Base-by-base conservation (phyloP, 2,888 invertebrate genomes). In the Cyclophora albipunctata region DNA sequence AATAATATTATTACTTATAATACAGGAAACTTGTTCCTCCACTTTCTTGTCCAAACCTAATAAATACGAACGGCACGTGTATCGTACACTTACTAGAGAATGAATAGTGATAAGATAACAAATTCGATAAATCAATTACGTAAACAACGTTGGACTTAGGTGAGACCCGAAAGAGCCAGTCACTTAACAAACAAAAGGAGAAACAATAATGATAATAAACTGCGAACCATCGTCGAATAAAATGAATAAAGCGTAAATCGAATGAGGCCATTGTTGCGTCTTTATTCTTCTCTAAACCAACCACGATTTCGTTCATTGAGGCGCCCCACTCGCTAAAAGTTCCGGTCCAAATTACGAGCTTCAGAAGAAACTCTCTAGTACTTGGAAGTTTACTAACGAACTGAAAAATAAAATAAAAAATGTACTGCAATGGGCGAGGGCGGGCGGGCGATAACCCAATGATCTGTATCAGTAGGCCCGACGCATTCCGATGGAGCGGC, bases 301-400 rank as follows among this genome's bases (percentile, higher is more conserved):
- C 69, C 71, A 68, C 69, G 72, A 73, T 76, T 75, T 73, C 66
- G 73, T 72, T 74, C 73, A 69, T 64, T 66, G 69, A 68, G 60
- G 69, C 72, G 61, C 64, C 5, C 67, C 66, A 67, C 69, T 71
- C 63, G 61, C 62, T 59, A 54, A 62, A 71, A 78, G 69, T 76
- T 78, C 71, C 74, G 73, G 60, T 70, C 68, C 68, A 71, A 80
- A 80, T 81, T 76, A 78, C 73, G 66, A 68, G 66, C 57, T 64
- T 69, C 60, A 63, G 73, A 75, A 78, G 74, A 73, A 77, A 71
- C 71, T 74, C 66, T 55, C 53, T 52, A 60, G 59, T 57, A 64
- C 68, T 69, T 59, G 60, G 50, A 67, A 71, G 65, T 69, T 72
- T 66, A 58, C 66, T 75, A 74, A 75, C 70, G 70, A 75, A 73